A percentile compares a stretch with the other conserved stretches of the same genome.
phyloP scores from a whole-genome alignment of 2,888 invertebrate genomes.

The Drosophila longiperda region DNA sequence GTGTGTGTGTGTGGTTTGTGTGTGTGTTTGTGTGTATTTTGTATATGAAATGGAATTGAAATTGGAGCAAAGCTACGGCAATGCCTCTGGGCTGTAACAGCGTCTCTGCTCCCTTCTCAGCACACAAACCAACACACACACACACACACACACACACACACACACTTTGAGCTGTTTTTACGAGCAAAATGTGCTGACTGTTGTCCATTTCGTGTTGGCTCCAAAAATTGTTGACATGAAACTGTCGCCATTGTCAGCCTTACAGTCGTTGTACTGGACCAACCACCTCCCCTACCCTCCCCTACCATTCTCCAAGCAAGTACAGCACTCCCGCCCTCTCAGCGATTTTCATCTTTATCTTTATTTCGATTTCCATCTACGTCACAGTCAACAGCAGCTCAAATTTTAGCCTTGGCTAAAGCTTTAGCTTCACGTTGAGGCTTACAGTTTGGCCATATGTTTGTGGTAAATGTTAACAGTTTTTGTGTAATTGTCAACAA shows the following conservation, averaged over 20 bases:
- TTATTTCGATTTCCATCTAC: constrained; percentile 14
- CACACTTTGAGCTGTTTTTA: constrained; percentile 54
- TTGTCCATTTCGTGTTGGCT: constrained; percentile 68
- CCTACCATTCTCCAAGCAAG: no score
- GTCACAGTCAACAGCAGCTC: constrained; percentile 5
- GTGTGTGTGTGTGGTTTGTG: no score
- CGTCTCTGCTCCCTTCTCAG: no score
- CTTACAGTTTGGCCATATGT: constrained; percentile 60
- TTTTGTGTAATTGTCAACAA: constrained; percentile 78
- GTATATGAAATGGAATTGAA: constrained; percentile 19
- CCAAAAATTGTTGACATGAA: constrained; percentile 69
- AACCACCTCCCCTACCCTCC: no score
- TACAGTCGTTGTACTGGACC: constrained; percentile 1
- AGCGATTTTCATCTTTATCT: constrained; percentile 37
- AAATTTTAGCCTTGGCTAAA: constrained; percentile 1
- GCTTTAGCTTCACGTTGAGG: constrained; percentile 13
- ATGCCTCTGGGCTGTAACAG: constrained; percentile 15
- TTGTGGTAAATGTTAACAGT: constrained; percentile 77
- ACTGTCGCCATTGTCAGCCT: constrained; percentile 70
- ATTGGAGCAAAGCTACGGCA: constrained; percentile 3
- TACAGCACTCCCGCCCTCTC: not conserved
- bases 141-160: not conserved
- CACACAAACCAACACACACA: not conserved
- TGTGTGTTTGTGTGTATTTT: not conserved
- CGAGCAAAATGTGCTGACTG: constrained; percentile 76